Base-by-base conservation (phyloP, 2,888 invertebrate genomes). In the Teleiodes luculella region DNA sequence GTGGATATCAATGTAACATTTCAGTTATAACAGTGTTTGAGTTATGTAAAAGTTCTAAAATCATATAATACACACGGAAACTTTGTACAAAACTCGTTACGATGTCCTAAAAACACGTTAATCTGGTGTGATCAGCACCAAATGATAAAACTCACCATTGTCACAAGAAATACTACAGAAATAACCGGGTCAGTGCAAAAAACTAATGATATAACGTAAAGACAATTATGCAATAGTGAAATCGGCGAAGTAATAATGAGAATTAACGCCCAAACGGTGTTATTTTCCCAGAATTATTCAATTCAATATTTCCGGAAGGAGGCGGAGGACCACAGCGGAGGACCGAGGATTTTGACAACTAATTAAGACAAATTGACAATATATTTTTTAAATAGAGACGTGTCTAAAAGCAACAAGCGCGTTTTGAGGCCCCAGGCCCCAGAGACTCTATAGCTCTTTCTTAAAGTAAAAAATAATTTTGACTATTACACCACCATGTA, bases 91-190 rank as follows among this genome's bases (percentile, higher is more conserved):
- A 28, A 11, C 28, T 13, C 2, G 10, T 11, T 11, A 13, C n/a
- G 20, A 24, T 13, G 28, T n/a, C 28, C 13, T 6, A 30, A 31
- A 31, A 46, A 31, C 46, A 11, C 13, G 46, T 46, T 46, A 16
- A 14, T 46, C 16, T 30, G 30, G 10, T 51, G 31, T 31, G 30
- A 31, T 46, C 8, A 35, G 35, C 14, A 51, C 52, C 60, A 58
- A 57, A 61, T 56, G 60, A 62, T 64, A 62, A n/a, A 63, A 64
- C 57, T 41, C 52, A 57, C 54, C 60, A 62, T 49, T 58, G 49
- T 52, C 43, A 16, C 31, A 20, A 16, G 10, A 46, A 13, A 31
- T 46, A 16, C 30, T 11, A 6, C 18, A 31, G 16, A n/a, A 31
- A 16, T 46, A 46, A 3, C 30, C 31, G 46, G 1, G 14, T 46